Evolutionary conservation across 2,113 vertebrate genomes (phyloP), one percentile per base, ranked within the genome.

Genomic region (Hucho hucho): DNA sequence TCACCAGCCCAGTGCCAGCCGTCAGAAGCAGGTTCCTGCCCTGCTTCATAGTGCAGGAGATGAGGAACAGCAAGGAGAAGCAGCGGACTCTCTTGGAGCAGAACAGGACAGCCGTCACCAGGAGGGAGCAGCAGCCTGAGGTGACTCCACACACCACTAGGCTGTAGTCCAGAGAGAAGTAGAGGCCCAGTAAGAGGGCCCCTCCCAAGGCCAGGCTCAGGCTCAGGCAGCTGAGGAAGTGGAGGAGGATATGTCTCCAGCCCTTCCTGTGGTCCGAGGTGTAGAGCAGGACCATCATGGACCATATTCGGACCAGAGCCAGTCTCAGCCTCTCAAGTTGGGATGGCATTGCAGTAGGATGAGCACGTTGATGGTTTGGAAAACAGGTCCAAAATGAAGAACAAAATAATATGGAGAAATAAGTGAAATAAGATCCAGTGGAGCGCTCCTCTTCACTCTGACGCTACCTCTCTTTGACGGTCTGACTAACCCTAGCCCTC

Each of bases 31-130:
- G 85, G 0, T 89, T 89, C 18, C 90, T 89, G 20, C 94, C 93
- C 26, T 93, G 89, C 18, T 77, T 84, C 68, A 94, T 76, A n/a
- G 92, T 89, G 0, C 90, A 93, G 0, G 93, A 93, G 74, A 95
- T 82, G 65, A 95, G 84, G 46, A 93, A 84, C 78, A 32, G 32
- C 32, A 37, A 37, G 32, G 6, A 37, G 32, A 37, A 37, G 32
- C 32, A 37, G 32, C 32, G 32, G 32, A 37, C 32, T 37, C 32
- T 37, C 32, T 37, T 37, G 32, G 32, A 37, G 6, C 32, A 37
- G 32, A 79, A 89, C 4, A 95, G 79, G 0, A 73, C 37, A 0
- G 65, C 7, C 0, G 90, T 89, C 4, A 77, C 6, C 0, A 13
- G 12, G 25, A 76, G 18, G 87, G 91, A 91, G 64, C 82, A 14